Evolutionary conservation across 2,113 vertebrate species (phyloP).

Genomic region (Platanista minor): DNA sequence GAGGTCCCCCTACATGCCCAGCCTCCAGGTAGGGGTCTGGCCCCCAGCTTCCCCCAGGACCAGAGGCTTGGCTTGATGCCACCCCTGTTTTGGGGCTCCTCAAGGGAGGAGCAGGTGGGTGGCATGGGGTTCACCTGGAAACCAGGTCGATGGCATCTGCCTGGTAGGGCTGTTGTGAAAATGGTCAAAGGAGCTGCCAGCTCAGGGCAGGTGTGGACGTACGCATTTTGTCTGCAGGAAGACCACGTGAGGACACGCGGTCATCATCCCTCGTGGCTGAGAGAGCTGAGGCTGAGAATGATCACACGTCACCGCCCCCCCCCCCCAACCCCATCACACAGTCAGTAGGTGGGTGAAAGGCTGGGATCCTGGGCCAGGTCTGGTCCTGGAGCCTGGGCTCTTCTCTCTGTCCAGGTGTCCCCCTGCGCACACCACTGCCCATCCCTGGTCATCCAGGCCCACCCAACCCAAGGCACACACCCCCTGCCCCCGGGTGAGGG

Average conservation of each 20-base stretch:
- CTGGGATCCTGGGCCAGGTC: neutral
- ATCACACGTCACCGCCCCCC: too few relatives aligned
- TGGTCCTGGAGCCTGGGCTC: neutral
- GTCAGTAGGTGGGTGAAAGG: neutral
- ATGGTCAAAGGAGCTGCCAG: neutral
- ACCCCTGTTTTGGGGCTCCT: neutral
- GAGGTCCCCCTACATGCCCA: too few relatives aligned
- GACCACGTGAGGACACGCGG: accelerated
- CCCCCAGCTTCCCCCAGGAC: neutral
- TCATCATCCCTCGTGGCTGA: neutral
- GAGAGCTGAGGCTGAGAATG: neutral
- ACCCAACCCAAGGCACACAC: neutral
- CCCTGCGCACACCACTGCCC: neutral
- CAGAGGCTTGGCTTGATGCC: neutral
- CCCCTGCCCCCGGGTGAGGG: neutral
- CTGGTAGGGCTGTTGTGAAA: neutral
- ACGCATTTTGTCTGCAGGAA: neutral
- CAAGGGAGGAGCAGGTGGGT: neutral
- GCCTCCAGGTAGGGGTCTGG: neutral
- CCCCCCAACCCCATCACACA: too few relatives aligned
- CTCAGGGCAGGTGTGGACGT: neutral
- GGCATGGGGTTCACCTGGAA: neutral
- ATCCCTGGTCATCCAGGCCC: neutral
- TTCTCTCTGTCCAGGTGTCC: neutral
- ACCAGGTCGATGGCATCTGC: too few relatives aligned